phyloP scores from a whole-genome alignment of 2,888 invertebrate genomes.

The Trimorus sp. region DNA sequence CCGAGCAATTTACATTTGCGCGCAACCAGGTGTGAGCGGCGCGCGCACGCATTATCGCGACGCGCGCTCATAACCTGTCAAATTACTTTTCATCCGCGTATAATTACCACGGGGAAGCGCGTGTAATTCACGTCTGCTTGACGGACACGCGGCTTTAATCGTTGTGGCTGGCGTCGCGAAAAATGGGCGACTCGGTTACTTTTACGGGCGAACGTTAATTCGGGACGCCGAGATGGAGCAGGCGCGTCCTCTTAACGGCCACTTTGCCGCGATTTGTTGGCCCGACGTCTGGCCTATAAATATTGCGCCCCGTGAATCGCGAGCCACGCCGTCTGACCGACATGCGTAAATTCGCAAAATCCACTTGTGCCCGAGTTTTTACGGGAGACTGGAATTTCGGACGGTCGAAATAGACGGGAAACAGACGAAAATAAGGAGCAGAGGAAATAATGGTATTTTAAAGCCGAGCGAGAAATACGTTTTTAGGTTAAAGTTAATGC shows the following conservation, averaged over 20 bases:
- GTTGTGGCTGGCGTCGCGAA: slow-evolving; percentile 14
- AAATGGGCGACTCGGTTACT: slow-evolving; percentile 13
- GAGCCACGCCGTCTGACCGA: slow-evolving; percentile 45
- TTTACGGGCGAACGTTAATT: slow-evolving; percentile 30
- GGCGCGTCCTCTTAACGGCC: slow-evolving; percentile 23
- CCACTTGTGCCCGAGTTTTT: slow-evolving; percentile 17
- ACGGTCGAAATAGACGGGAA: no score
- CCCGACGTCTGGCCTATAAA: slow-evolving; percentile 60
- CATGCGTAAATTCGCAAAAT: slow-evolving; percentile 32
- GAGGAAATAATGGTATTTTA: no score
- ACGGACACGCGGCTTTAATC: slow-evolving; percentile 21
- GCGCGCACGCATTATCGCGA: slow-evolving; percentile 44
- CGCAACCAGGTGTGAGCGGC: slow-evolving; percentile 49
- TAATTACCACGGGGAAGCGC: slow-evolving; percentile 45
- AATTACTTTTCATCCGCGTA: slow-evolving; percentile 53
- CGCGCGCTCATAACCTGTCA: slow-evolving; percentile 55
- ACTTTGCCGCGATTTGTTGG: slow-evolving; percentile 27
- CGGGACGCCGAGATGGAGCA: no score
- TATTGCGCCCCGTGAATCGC: slow-evolving; percentile 58
- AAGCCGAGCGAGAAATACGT: no score
- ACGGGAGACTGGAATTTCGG: background rate
- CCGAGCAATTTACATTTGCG: slow-evolving; percentile 57
- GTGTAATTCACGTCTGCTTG: slow-evolving; percentile 43
- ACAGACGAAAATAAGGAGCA: no score
- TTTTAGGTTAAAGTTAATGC: no score